Conservation (phyloP, 2,888 invertebrate genomes). For the Polymixis flavicincta region DNA sequence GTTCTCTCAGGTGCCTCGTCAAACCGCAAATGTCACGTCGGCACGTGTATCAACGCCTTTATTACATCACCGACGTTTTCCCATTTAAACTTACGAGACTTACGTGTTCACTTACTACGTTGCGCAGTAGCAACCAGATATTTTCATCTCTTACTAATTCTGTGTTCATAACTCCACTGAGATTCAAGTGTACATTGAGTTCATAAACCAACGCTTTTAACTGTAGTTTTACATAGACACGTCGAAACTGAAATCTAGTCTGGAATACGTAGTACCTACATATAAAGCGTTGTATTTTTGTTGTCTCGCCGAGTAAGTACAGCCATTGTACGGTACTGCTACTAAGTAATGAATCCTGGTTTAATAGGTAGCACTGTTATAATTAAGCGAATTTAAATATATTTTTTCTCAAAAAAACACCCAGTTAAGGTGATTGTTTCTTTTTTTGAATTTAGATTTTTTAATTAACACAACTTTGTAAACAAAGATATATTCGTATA, state of each 20-base stretch:
- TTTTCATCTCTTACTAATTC: not conserved
- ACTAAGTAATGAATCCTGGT: constrained; percentile 9
- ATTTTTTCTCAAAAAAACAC: not conserved
- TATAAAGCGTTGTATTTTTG: constrained; percentile 18
- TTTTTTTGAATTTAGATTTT: not conserved
- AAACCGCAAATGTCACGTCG: constrained; percentile 17
- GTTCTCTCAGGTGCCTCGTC: constrained; percentile 10
- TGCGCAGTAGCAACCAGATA: not conserved
- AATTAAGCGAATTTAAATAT: too few relatives aligned
- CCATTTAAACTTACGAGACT: constrained; percentile 8
- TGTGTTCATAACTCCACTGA: not conserved
- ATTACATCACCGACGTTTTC: constrained; percentile 11
- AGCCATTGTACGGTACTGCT: not conserved
- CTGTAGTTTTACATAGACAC: not conserved
- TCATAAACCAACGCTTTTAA: constrained; percentile 20
- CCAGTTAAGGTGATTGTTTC: fast-evolving
- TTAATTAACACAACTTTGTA: not conserved
- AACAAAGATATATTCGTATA: not conserved
- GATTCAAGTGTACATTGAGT: constrained; percentile 3
- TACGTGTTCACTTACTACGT: not conserved
- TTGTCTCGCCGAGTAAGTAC: not conserved
- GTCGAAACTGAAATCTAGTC: constrained; percentile 15
- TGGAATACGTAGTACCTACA: constrained; percentile 1
- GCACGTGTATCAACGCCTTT: constrained; percentile 7
- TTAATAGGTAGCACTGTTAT: constrained; percentile 1